Evolutionary conservation across 2,113 vertebrate genomes (phyloP).

Genomic region (Pipa parva): DNA sequence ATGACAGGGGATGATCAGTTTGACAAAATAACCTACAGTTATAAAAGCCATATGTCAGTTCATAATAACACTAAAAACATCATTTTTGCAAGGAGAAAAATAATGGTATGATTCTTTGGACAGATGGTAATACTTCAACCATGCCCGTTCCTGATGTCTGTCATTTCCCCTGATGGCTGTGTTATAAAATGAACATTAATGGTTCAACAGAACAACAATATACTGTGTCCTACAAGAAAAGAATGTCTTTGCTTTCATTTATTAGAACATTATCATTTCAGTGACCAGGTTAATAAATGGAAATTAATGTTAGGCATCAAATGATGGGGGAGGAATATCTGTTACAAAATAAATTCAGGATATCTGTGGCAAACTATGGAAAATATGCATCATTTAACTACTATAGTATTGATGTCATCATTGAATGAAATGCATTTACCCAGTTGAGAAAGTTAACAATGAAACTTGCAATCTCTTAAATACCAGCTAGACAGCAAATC

Average conservation of each 20-base stretch:
- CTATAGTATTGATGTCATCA: too few species aligned
- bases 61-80: slow-evolving; percentile 33
- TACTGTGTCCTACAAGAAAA: neutral
- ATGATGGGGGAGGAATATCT: too few species aligned
- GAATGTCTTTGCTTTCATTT: neutral
- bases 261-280: neutral
- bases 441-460: too few species aligned
- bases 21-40: slow-evolving; percentile 29
- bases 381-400: too few species aligned
- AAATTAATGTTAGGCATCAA: too few species aligned
- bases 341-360: too few species aligned
- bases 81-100: slow-evolving; percentile 13
- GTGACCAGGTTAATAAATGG: neutral
- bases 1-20: slow-evolving; percentile 17
- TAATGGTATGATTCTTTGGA: slow-evolving; percentile 11
- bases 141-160: slow-evolving; percentile 29
- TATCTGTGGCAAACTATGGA: too few species aligned
- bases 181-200: slow-evolving; percentile 7
- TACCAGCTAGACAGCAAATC: too few species aligned
- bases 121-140: slow-evolving; percentile 31
- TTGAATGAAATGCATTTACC: too few species aligned
- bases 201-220: neutral
- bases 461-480: too few species aligned
- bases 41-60: slow-evolving; percentile 21
- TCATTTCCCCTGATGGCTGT: slow-evolving; percentile 17